Evolutionary conservation across 2,888 invertebrate species (phyloP).

Genomic region (Pristionchus exspectatus): DNA sequence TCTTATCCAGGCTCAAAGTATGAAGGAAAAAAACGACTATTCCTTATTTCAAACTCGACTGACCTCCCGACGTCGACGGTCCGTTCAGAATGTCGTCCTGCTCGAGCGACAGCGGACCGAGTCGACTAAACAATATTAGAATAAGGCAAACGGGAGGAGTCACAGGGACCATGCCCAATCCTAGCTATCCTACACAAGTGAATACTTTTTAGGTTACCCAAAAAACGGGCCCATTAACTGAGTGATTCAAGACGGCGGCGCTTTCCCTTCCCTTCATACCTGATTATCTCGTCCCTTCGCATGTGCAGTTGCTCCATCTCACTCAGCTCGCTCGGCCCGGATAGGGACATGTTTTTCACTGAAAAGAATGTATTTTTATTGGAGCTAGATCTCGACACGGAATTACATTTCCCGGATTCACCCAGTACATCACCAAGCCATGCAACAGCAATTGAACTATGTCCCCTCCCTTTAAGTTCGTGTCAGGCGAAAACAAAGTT

Average conservation of each 20-base stretch:
- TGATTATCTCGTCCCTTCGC: constrained; percentile 69
- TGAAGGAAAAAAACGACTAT: neutral
- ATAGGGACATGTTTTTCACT: neutral
- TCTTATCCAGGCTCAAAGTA: no score
- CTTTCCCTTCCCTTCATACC: constrained; percentile 49
- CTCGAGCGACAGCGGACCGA: constrained; percentile 58
- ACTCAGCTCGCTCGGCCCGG: constrained; percentile 16
- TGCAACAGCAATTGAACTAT: neutral
- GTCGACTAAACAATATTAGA: constrained; percentile 57
- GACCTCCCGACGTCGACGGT: constrained; percentile 4
- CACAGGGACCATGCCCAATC: neutral
- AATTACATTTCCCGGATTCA: neutral
- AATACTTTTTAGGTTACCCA: no score
- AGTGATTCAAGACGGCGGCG: neutral
- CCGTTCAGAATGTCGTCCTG: constrained; percentile 63
- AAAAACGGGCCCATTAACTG: neutral
- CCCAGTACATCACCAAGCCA: neutral
- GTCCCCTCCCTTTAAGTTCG: no score
- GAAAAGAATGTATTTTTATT: neutral
- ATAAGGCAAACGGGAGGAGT: neutral
- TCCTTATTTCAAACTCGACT: neutral
- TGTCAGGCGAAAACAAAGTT: no score
- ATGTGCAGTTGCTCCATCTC: constrained; percentile 69
- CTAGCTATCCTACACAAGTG: neutral
- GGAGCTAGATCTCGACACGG: no score